Conservation (phyloP, 2,113 vertebrate genomes). For the Pagrus major region DNA sequence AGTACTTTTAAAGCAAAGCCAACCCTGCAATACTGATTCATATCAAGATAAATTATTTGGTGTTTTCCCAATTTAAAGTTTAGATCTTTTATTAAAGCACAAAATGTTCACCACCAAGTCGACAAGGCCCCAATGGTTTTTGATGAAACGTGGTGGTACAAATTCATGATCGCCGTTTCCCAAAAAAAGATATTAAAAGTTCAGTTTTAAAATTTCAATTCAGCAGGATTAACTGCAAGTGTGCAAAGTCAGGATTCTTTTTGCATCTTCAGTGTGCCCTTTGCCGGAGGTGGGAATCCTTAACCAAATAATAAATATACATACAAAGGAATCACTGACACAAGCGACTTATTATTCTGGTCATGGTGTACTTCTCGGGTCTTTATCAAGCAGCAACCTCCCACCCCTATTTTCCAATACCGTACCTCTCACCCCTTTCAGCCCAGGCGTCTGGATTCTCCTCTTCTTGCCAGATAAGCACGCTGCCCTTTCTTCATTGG, state of each 20-base stretch:
- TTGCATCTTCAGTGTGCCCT: slow-evolving; percentile 39
- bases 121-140: neutral
- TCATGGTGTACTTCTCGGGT: slow-evolving; percentile 58
- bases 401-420: slow-evolving; percentile 59
- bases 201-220: neutral
- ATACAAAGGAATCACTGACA: slow-evolving; percentile 62
- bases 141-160: neutral
- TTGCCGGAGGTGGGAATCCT: slow-evolving; percentile 39
- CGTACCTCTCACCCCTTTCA: slow-evolving; percentile 63
- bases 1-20: neutral
- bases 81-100: neutral
- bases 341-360: slow-evolving; percentile 71
- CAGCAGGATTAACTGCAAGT: neutral
- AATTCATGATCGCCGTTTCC: neutral
- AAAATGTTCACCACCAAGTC: neutral
- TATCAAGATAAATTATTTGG: neutral
- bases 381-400: slow-evolving; percentile 72
- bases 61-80: neutral
- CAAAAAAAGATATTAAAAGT: neutral
- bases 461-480: slow-evolving; percentile 72
- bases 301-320: slow-evolving; percentile 36
- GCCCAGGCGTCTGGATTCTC: slow-evolving; percentile 61
- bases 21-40: neutral
- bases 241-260: slow-evolving; percentile 40
- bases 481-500: slow-evolving; percentile 71